Conservation (phyloP, 2,113 vertebrate species). For the Chauna torquata region DNA sequence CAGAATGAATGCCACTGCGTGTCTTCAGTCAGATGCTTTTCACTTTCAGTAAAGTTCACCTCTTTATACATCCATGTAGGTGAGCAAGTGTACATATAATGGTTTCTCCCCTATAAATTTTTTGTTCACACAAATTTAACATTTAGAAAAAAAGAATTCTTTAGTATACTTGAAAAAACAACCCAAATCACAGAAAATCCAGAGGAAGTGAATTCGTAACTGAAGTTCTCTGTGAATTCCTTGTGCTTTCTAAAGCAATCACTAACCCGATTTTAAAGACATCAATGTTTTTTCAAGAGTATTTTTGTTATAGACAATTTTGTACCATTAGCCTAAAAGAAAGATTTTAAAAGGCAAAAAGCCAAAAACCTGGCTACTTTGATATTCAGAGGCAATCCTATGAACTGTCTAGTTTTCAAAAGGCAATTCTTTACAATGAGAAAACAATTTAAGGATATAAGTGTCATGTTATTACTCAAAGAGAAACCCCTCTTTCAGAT, state of each 20-base stretch:
- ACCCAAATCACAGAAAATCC: not conserved
- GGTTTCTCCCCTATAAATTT: not conserved
- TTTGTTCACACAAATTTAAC: not conserved
- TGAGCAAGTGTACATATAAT: not conserved
- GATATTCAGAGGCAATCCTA: not conserved
- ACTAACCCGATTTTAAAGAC: not conserved
- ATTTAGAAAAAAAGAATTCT: not conserved
- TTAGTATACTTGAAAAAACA: not conserved
- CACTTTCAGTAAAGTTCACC: not conserved
- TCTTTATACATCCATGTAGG: not conserved
- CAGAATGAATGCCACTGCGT: not conserved
- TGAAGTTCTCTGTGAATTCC: not conserved
- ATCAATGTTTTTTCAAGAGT: not conserved
- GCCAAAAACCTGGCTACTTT: not conserved
- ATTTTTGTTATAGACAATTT: not conserved
- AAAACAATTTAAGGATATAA: not conserved
- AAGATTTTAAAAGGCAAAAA: not conserved
- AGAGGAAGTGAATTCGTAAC: not conserved
- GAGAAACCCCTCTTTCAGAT: not conserved
- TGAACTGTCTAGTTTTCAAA: not conserved
- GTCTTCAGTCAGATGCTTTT: not conserved
- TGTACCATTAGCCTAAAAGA: not conserved
- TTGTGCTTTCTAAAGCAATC: not conserved
- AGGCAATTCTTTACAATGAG: not conserved
- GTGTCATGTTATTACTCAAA: not conserved